Evolutionary conservation across 2,888 invertebrate species (phyloP).

Genomic region (Barypeithes pellucidus): DNA sequence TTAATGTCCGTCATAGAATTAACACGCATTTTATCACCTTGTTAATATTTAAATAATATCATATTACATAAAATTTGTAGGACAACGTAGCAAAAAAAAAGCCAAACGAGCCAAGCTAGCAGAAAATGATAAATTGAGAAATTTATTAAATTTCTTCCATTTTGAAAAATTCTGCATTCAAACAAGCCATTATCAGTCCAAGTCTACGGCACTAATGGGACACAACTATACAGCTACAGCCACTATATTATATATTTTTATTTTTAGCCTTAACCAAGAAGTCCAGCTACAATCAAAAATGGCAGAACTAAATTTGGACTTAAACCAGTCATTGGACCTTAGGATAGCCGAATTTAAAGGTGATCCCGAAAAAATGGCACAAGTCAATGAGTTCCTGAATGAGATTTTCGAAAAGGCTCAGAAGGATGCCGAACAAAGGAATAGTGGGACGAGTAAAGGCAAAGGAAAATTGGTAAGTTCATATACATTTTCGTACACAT

Average conservation of each 20-base stretch:
- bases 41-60: no score
- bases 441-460: conserved; percentile 58
- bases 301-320: conserved; percentile 64
- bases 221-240: no score
- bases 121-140: no score
- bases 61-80: no score
- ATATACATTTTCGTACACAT: not conserved
- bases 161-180: no score
- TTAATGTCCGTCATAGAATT: not conserved
- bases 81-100: no score
- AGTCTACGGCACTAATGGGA: no score
- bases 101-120: no score
- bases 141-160: no score
- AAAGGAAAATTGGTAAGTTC: conserved; percentile 66
- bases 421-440: conserved; percentile 65
- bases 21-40: no score
- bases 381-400: conserved; percentile 68
- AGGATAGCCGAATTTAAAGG: conserved; percentile 68
- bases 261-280: not conserved
- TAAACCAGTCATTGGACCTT: conserved; percentile 65
- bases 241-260: no score
- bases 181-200: no score
- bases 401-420: conserved; percentile 68
- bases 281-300: conserved; percentile 52
- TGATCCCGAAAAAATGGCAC: conserved; percentile 68